Base-by-base conservation (phyloP, 2,797 vertebrate species). In the Lepidocolaptes lacrymiger region DNA sequence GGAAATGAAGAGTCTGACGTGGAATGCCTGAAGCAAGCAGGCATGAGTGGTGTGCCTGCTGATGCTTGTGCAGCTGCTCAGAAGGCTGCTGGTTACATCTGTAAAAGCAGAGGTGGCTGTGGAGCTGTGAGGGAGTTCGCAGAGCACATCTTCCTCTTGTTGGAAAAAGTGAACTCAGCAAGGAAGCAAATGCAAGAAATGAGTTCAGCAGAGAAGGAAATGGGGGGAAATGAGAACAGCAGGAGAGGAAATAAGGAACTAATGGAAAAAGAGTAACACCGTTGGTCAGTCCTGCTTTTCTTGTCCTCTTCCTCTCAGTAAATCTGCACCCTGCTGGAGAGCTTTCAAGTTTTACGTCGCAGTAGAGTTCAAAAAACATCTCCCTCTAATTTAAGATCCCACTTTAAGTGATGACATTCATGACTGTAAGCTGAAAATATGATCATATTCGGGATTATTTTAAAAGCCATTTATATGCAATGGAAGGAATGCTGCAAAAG, bases 71-170 rank as follows among this genome's bases (percentile, higher is more conserved):
- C 85, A 1, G 73, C 96, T 3, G 98, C 98, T 59, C 96, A 97
- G 52, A 98, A 98, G 14, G 98, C 98, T 0, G 98, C 98, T 3
- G 98, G 98, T 34, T 99, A 99, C 89, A 97, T 98, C 6, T 99
- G 99, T 90, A 97, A 72, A 78, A 94, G 81, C 5, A 43, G 6
- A 0, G 98, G 98, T 1, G 99, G 99, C 11, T 95, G 68, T 0
- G 99, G 99, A 2, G 99, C 99, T 0, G 52, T 99, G 75, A 94
- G 98, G 34, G 99, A 99, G 97, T 99, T 99, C 10, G 97, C 98
- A 0, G 98, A 99, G 13, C 98, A 99, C 97, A 98, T 99, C 52
- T 98, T 98, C 30, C 97, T 98, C 34, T 97, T 99, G 54, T 97
- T 98, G 49, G 97, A 98, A 72, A 98, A 98, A 64, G 98, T 98